Evolutionary conservation across 1,140 invertebrate species (phyloP).

Genomic region (Spodoptera litura): DNA sequence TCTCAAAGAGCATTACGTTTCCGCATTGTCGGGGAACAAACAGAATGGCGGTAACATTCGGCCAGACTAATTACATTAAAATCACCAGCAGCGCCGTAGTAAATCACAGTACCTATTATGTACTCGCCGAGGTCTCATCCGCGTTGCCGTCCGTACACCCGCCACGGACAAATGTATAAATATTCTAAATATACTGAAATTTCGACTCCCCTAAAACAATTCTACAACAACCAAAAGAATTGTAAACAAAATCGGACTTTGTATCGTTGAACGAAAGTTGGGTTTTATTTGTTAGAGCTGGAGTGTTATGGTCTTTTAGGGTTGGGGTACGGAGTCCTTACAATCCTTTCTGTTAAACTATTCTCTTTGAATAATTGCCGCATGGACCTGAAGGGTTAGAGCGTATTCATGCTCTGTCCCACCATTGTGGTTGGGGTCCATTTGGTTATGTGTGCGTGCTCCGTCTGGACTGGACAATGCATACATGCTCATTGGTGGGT

Average conservation of each 20-base stretch:
- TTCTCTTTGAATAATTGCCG: slow-evolving; percentile 86
- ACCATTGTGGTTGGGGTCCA: slow-evolving; percentile 78
- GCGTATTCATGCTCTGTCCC: slow-evolving; percentile 82
- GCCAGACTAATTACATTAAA: slow-evolving; percentile 78
- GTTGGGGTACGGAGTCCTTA: slow-evolving; percentile 62
- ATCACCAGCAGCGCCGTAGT: slow-evolving; percentile 73
- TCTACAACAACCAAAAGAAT: slow-evolving; percentile 10
- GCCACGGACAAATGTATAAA: slow-evolving; percentile 81
- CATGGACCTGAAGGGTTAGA: slow-evolving; percentile 85
- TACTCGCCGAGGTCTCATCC: slow-evolving; percentile 74
- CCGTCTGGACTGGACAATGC: slow-evolving; percentile 64
- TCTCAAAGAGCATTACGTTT: slow-evolving; percentile 46
- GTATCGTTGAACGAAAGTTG: slow-evolving; percentile 20
- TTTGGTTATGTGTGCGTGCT: slow-evolving; percentile 52
- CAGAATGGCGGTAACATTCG: slow-evolving; percentile 68
- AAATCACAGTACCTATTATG: slow-evolving; percentile 79
- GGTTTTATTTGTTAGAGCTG: slow-evolving; percentile 1
- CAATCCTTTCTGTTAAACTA: slow-evolving; percentile 86
- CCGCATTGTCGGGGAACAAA: slow-evolving; percentile 52
- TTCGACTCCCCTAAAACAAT: slow-evolving; percentile 59
- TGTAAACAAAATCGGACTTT: slow-evolving; percentile 42
- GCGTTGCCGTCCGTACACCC: slow-evolving; percentile 69
- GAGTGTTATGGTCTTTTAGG: slow-evolving; percentile 52
- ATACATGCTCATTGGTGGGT: slow-evolving; percentile 48
- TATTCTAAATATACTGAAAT: slow-evolving; percentile 83